phyloP scores from a whole-genome alignment of 2,888 invertebrate species.

The Diadegma fenestrale region DNA sequence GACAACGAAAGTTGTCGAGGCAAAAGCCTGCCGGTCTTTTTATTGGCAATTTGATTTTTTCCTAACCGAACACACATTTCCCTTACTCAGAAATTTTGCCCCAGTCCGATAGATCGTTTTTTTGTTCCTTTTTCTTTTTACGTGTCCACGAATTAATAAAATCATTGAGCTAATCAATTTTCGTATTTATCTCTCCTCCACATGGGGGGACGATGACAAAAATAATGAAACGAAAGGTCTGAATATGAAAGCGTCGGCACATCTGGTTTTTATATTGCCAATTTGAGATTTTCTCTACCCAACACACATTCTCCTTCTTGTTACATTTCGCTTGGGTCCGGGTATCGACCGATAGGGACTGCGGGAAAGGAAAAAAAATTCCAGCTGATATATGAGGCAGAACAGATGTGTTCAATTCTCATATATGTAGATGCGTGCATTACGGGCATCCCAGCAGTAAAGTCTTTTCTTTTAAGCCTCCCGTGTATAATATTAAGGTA shows the following conservation, averaged over 20 bases:
- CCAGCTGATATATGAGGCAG: background rate
- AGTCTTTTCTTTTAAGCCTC: conserved; percentile 24
- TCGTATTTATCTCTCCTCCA: background rate
- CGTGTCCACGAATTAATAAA: background rate
- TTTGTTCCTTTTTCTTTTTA: background rate
- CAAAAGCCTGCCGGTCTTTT: too few relatives aligned
- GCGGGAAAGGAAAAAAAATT: background rate
- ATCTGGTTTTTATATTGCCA: conserved; percentile 9
- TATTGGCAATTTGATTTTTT: too few relatives aligned
- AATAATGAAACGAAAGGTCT: background rate
- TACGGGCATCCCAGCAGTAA: background rate
- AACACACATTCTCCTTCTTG: background rate
- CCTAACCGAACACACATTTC: too few relatives aligned
- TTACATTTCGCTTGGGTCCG: background rate
- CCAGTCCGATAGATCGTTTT: too few relatives aligned
- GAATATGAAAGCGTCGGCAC: conserved; percentile 4
- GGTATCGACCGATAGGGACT: background rate
- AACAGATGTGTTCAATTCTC: conserved; percentile 9
- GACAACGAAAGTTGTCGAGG: too few relatives aligned
- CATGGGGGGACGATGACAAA: background rate
- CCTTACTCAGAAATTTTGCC: too few relatives aligned
- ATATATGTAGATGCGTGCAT: conserved; percentile 1
- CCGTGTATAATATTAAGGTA: conserved; percentile 35
- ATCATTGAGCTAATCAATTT: background rate
- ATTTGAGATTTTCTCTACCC: background rate